Evolutionary conservation across 1,140 invertebrate genomes (phyloP), one percentile per base, ranked within the genome.

Genomic region (Heliothis virescens): DNA sequence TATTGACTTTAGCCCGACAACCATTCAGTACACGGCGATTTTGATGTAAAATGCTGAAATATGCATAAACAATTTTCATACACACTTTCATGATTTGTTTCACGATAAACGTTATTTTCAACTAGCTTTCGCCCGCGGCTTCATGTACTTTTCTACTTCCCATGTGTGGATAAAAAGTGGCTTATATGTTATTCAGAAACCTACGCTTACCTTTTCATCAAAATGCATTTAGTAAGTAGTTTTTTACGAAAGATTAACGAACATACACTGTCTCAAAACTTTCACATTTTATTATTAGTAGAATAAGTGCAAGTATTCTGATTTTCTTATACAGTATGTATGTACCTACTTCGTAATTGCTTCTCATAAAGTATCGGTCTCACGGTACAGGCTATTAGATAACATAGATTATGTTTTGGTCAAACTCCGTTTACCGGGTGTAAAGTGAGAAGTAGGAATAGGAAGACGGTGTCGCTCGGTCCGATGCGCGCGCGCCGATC

Each of bases 361-460:
- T 62, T 62, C 10, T 26, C 5, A 50, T 10, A 3, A 47, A 50
- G n/a, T 18, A 73, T 12, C 29, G 57, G 13, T 34, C 15, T 86
- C 80, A 74, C 73, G 75, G 75, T 84, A 81, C 82, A 85, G 65
- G 29, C 76, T 84, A 83, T 86, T 85, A 86, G 87, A 81, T 81
- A 84, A 84, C 80, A 83, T 47, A 82, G 82, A 86, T 87, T 83
- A 88, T 85, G 84, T 86, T 86, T 90, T 89, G 79, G 83, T 89
- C 82, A 87, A 85, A 86, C 83, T 87, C 85, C 84, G 83, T 88
- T 87, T 85, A 87, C 83, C 73, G 71, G 57, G 74, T 73, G 90
- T 91, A 91, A 93, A 87, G 73, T 86, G 90, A 93, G 90, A 91
- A 89, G 89, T 91, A 91, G 92, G 90, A 92, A 91, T 84, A 82